Evolutionary conservation across 2,888 invertebrate species (phyloP), one percentile per base, ranked within the genome.

Genomic region (Lycocerus yunnanus): DNA sequence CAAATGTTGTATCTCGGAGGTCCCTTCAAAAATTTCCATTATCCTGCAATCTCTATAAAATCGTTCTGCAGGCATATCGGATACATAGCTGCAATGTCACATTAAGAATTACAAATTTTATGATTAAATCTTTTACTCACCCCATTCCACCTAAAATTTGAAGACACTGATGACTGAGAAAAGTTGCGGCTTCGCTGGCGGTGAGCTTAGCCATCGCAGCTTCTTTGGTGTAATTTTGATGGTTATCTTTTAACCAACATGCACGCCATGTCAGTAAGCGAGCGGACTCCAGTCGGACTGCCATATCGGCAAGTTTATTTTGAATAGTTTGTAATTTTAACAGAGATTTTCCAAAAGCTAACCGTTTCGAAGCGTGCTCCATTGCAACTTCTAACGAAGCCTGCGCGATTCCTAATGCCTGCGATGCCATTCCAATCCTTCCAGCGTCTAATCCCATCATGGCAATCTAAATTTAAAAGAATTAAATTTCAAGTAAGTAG

Each of bases 21-120:
- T 98, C 18, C 98, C 98, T 88, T 98, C 98, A 85, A 98, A 98
- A 78, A 98, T 98, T 88, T 98, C 98, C 0, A 98, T 98, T 80
- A 98, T 98, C 75, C 98, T 91, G 0, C 98, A 97, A 87, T 98
- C 98, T 66, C 98, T 90, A 87, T 98, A 98, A 86, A 97, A 93
- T 73, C 98, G 89, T 87, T 98, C 98, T 0, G 97, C 98, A 1
- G 98, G 96, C 98, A 98, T 94, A 84, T 98, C 97, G 0, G 94
- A 91, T 0, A 98, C 98, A 84, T 96, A 97, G 15, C 86, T 86
- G 71, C 15, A 69, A 77, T 6, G 1, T 43, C 2, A 43, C 6
- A 6, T 4, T 43, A n/a, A 43, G 43, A 43, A n/a, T 6, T 6
- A 43, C 2, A 43, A 6, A n/a, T 43, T 43, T 43, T 27, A 3